Percentiles rank a stretch among this genome's conserved stretches.
Evolutionary conservation across 2,113 vertebrate genomes (phyloP).

Genomic region (Pontoporia blainvillei): DNA sequence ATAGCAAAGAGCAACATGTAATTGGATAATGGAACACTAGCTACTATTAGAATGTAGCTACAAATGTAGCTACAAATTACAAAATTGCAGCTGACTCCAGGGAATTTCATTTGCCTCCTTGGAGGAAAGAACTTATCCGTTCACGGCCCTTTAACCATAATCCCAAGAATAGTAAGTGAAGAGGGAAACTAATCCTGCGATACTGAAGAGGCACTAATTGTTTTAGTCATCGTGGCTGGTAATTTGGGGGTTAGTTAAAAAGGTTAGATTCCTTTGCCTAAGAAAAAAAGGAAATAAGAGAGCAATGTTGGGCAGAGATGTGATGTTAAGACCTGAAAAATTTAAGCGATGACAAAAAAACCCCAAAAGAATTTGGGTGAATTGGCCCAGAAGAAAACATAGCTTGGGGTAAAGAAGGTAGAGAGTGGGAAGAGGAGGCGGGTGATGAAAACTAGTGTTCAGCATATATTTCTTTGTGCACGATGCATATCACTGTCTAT

Average conservation of each 20-base stretch:
- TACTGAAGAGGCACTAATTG: background rate
- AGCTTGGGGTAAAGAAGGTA: background rate
- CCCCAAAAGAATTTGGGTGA: background rate
- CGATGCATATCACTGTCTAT: background rate
- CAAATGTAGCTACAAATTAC: too few species aligned
- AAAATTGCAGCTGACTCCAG: background rate
- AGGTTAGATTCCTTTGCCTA: background rate
- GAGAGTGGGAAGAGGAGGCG: rapidly evolving
- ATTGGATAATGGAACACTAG: background rate
- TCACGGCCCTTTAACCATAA: background rate
- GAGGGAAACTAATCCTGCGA: background rate
- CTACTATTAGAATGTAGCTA: background rate
- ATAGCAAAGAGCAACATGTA: background rate
- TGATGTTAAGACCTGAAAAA: background rate
- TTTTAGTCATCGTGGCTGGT: background rate
- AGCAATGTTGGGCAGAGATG: background rate
- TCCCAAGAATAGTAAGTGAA: background rate
- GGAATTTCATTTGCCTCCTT: background rate
- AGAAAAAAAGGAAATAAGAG: background rate
- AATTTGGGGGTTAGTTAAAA: background rate
- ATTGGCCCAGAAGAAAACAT: background rate
- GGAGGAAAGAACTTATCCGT: background rate
- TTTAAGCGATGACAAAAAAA: background rate
- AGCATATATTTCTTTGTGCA: too few species aligned
- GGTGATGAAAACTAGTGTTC: rapidly evolving